These are phyloP conservation scores for Sepioteuthis lessoniana DNA, from an alignment of 2,888 invertebrate species.

Conservation along the genomic window DNA sequence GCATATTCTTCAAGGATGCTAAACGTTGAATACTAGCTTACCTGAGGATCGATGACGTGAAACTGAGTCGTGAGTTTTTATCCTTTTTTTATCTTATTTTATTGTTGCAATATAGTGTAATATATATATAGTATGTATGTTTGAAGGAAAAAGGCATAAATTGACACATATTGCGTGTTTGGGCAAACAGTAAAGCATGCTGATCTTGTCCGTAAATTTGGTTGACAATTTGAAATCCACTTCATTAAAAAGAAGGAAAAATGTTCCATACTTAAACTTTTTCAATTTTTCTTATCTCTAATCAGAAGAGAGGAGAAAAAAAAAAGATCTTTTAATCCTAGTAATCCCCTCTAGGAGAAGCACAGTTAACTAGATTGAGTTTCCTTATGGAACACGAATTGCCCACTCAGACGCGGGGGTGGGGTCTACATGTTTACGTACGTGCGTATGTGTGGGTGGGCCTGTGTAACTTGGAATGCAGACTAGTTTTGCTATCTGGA, in stretches of 20 bases:
- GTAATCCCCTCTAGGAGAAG: background rate
- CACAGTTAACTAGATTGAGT: background rate
- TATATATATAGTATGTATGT: too few species aligned
- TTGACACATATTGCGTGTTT: too few species aligned
- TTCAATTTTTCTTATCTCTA: background rate
- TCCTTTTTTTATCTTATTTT: too few species aligned
- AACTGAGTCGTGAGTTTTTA: too few species aligned
- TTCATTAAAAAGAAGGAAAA: background rate
- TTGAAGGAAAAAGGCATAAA: too few species aligned
- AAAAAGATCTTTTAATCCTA: background rate
- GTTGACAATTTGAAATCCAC: too few species aligned
- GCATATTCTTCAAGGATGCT: too few species aligned
- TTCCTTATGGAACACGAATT: background rate
- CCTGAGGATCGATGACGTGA: too few species aligned
- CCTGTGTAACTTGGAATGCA: background rate
- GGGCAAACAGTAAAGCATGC: background rate
- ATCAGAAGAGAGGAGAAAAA: background rate
- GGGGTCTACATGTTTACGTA: too few species aligned
- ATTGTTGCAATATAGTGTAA: too few species aligned
- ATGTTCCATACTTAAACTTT: background rate
- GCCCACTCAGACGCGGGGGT: slow-evolving; percentile 33
- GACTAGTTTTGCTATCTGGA: background rate
- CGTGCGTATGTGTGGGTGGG: background rate
- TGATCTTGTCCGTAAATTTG: background rate
- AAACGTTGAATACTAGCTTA: too few species aligned